Evolutionary conservation across 2,797 vertebrate genomes (phyloP), one percentile per base, ranked within the genome.

Genomic region (Microctenopoma steveboyesi): DNA sequence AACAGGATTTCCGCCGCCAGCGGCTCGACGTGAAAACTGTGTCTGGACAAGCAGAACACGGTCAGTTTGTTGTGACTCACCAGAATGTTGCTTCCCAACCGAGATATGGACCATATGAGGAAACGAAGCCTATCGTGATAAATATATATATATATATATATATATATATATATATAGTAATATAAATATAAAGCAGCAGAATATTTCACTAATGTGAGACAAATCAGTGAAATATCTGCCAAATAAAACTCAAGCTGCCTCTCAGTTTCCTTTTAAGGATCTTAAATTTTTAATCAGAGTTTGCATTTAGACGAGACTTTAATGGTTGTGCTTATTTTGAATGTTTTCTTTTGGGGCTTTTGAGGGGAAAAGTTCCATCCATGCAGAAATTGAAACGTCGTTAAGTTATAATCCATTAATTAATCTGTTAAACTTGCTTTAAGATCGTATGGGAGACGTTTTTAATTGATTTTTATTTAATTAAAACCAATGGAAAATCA

Each of bases 1-100:
- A 66, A 72, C 37, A 39, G 7, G 39, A 39, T 69, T 67, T 43
- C 45, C 72, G 74, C 30, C 10, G 45, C 78, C 51, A 7, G 0
- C 53, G 6, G 48, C n/a, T 51, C 15, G 0, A 42, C 28, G 63
- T 40, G 6, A 10, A 49, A 52, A 33, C 52, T 40, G 68, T 3
- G 56, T 59, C 18, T 11, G 46, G 18, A 46, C 14, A 37, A 55
- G 51, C 43, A 4, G 43, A 30, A 14, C 35, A 14, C 22, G 58
- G 15, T 16, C 58, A 9, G 30, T 30, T 39, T 37, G 3, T 54
- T 43, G 70, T 7, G 3, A 10, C 43, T 54, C 14, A 28, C 14
- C 47, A 28, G 4, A 39, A 25, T 56, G 13, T 18, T 13, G 5
- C 25, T 58, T 49, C 14, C 51, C 11, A 15, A 52, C 30, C 4